phyloP scores from a whole-genome alignment of 1,140 invertebrate species.

The Drosophila ambigua region DNA sequence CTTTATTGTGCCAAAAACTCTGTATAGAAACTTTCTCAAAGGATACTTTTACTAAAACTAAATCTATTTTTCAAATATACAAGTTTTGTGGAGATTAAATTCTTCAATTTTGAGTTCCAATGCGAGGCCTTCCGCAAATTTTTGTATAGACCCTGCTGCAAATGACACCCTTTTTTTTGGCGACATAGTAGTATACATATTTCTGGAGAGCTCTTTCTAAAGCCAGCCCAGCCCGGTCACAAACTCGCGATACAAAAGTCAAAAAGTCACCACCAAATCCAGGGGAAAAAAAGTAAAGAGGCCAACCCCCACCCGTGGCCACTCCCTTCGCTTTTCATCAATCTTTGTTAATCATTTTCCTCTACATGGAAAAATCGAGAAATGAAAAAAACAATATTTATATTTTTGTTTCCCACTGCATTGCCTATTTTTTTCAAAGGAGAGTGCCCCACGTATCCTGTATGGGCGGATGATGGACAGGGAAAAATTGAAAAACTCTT shows the following conservation, averaged over 20 bases:
- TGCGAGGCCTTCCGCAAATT: no score
- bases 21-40: no score
- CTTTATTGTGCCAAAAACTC: no score
- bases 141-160: neutral
- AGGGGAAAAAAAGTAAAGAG: conserved; percentile 9
- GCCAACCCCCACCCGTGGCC: conserved; percentile 37
- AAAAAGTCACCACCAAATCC: conserved; percentile 48
- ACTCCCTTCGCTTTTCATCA: conserved; percentile 57
- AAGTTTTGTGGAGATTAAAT: no score
- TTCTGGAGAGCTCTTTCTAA: conserved; percentile 26
- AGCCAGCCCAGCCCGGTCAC: conserved; percentile 15
- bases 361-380: conserved; percentile 21
- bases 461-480: no score
- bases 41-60: no score
- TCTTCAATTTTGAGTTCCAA: no score
- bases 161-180: conserved; percentile 4
- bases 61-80: no score
- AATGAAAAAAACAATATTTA: conserved; percentile 16
- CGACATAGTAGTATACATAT: neutral
- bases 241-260: conserved; percentile 36
- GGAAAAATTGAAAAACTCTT: conserved; percentile 22
- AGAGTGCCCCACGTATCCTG: neutral
- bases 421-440: conserved; percentile 28
- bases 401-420: neutral
- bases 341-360: conserved; percentile 76